phyloP scores from a whole-genome alignment of 1,140 invertebrate genomes.

The Papilio aristodemus region DNA sequence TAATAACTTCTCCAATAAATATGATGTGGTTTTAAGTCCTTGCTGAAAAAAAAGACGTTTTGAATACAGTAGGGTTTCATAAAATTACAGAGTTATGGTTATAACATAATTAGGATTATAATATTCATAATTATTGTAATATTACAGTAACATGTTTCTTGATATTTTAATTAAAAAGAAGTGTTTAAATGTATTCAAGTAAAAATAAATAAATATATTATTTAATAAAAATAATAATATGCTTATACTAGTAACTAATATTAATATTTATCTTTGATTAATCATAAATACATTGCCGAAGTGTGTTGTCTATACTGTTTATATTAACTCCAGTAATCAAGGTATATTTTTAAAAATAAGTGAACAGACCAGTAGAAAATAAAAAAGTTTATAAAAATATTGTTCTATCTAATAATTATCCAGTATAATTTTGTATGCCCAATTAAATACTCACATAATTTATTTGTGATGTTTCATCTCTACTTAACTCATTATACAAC shows the following conservation, averaged over 20 bases:
- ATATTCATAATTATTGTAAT: neutral
- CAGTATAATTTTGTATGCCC: neutral
- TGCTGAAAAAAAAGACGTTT: conserved; percentile 72
- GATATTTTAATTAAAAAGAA: too few relatives aligned
- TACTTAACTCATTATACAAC: conserved; percentile 78
- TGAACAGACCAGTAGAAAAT: neutral
- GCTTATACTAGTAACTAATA: too few relatives aligned
- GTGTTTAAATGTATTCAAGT: too few relatives aligned
- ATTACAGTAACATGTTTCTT: too few relatives aligned
- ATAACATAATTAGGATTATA: neutral
- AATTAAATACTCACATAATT: conserved; percentile 70
- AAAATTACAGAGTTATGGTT: too few relatives aligned
- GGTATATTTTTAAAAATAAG: neutral
- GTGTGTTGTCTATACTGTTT: neutral
- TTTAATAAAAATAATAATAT: too few relatives aligned
- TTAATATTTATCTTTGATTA: too few relatives aligned
- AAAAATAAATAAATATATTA: too few relatives aligned
- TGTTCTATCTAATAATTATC: neutral
- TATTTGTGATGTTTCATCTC: conserved; percentile 73
- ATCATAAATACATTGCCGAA: neutral
- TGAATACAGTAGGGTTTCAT: too few relatives aligned
- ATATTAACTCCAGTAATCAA: neutral
- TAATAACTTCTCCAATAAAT: conserved; percentile 92
- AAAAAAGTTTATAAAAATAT: conserved; percentile 15
- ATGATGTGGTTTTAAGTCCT: conserved; percentile 87